These are phyloP conservation scores for Batillaria attramentaria DNA, from an alignment of 1,140 invertebrate genomes.

Conservation along the genomic window DNA sequence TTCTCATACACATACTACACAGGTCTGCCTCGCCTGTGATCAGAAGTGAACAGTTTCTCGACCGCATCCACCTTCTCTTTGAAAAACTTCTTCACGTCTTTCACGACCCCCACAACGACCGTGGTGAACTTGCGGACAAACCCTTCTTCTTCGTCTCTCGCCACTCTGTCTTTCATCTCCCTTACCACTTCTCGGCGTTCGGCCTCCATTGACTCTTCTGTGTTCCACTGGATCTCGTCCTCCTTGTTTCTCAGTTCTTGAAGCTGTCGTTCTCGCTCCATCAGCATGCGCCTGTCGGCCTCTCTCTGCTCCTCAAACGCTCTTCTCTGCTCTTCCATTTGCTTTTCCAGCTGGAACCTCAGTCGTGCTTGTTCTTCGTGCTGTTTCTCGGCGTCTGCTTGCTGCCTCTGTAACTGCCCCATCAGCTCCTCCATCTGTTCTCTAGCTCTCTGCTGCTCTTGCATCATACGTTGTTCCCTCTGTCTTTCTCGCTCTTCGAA, in stretches of 20 bases:
- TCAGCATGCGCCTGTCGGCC: background rate
- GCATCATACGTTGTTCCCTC: background rate
- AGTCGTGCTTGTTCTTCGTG: background rate
- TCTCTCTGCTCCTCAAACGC: background rate
- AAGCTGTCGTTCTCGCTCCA: background rate
- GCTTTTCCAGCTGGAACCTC: background rate
- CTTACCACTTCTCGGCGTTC: background rate
- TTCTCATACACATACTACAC: too few species aligned
- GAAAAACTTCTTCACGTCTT: too few species aligned
- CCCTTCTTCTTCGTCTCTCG: too few species aligned
- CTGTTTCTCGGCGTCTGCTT: background rate
- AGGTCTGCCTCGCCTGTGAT: too few species aligned
- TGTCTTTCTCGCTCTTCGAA: background rate
- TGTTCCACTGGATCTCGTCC: background rate
- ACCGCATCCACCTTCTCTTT: too few species aligned
- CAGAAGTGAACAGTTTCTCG: too few species aligned
- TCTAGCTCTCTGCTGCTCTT: background rate
- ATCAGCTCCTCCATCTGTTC: background rate
- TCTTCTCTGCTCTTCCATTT: background rate
- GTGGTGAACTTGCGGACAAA: too few species aligned
- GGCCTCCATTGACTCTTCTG: background rate
- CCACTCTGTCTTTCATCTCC: background rate
- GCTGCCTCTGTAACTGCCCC: background rate
- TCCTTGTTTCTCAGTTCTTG: background rate
- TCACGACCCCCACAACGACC: too few species aligned